Base-by-base conservation (phyloP, 2,888 invertebrate genomes). In the Sphecodes monilicornis region DNA sequence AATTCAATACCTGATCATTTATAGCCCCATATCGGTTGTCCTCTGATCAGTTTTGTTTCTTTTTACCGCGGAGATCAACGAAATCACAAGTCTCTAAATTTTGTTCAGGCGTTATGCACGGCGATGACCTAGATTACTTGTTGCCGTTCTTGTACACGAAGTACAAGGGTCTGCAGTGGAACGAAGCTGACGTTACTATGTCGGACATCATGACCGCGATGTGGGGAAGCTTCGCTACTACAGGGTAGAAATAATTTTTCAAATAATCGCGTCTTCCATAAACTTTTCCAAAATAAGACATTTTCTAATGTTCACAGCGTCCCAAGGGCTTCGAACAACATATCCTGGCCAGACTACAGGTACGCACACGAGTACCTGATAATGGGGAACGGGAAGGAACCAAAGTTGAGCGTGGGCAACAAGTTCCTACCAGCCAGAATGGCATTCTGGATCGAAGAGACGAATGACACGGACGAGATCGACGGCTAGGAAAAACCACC, bases 131-230 rank as follows among this genome's bases (percentile, higher is more conserved):
- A 36, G 91, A 92, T 76, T 94, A 94, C 74, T 64, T 93, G 41
- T 91, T 93, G 43, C 93, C 94, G 1, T 0, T 18, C 3, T n/a
- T 71, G 18, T 92, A 92, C 76, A 22, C 60, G 8, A 5, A 39
- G 41, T 89, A 72, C 39, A 74, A 76, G 0, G 90, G 88, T 32
- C 77, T 91, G 8, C 79, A 88, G 18, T 93, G 92, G 77, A 93
- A 92, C 1, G 85, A 82, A 11, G 74, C 32, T 3, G 94, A 94
- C 76, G 66, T 69, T 50, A 86, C 90, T 1, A 92, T 94, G 90
- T 91, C 93, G 11, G 88, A 93, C 68, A 83, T 92, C 10, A 91
- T 94, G 91, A 93, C 91, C 1, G 92, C 94, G 80, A 89, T 94
- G 89, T 94, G 90, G 90, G 57, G 88, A 2, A 92, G 76, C 79